Percentiles rank a stretch among this genome's conserved stretches.
phyloP scores from a whole-genome alignment of 2,888 invertebrate species.

The Keiferia lycopersicella region DNA sequence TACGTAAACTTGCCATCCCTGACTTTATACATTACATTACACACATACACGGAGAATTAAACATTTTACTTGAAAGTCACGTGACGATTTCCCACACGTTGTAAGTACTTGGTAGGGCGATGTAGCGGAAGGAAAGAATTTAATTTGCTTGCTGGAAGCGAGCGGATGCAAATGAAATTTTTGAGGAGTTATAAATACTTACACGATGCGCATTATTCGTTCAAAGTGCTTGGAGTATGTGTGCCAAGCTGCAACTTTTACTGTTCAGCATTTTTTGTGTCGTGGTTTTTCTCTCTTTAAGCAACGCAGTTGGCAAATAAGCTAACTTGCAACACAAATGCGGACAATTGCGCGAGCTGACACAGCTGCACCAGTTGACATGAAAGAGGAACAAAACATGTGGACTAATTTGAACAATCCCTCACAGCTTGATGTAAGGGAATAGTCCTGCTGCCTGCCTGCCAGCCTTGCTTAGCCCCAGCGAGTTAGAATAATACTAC shows the following conservation, averaged over 20 bases:
- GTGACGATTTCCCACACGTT: conserved; percentile 61
- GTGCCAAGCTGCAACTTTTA: neutral
- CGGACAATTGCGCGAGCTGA: neutral
- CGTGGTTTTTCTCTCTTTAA: neutral
- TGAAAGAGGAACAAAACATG: conserved; percentile 7
- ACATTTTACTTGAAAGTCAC: conserved; percentile 59
- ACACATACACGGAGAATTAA: conserved; percentile 39
- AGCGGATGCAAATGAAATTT: conserved; percentile 40
- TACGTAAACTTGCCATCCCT: neutral
- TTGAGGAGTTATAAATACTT: conserved; percentile 24
- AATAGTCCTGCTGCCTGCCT: conserved; percentile 24
- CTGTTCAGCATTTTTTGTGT: neutral
- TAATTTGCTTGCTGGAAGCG: conserved; percentile 44
- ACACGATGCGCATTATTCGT: conserved; percentile 1
- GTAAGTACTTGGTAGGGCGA: conserved; percentile 39
- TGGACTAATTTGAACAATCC: conserved; percentile 1
- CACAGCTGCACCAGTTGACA: conserved; percentile 3
- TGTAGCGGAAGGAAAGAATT: conserved; percentile 51
- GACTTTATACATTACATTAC: neutral
- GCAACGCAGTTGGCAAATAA: neutral
- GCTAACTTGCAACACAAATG: neutral
- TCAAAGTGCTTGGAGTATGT: neutral
- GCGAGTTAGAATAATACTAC: conserved; percentile 36
- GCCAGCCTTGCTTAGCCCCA: conserved; percentile 15
- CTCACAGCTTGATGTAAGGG: conserved; percentile 27